Base-by-base conservation (phyloP, 2,888 invertebrate genomes). In the Eupsilia transversa region DNA sequence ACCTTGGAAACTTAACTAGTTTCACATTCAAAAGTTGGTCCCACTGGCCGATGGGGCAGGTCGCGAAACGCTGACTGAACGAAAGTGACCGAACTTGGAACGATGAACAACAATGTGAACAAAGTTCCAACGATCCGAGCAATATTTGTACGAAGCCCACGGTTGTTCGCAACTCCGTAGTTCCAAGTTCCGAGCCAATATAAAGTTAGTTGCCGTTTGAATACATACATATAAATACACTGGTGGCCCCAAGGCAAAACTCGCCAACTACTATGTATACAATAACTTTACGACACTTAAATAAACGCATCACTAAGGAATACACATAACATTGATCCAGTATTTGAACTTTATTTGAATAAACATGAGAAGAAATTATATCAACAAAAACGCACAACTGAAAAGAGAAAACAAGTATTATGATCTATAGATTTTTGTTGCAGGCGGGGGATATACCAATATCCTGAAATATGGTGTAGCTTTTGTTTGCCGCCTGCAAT, bases 1-100 rank as follows among this genome's bases (percentile, higher is more conserved):
- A 93, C 94, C 94, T 94, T 94, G 93, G 92, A 86, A 93, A 92
- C 91, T 92, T 87, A 88, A 88, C 88, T 92, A 92, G 93, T 93
- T 94, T 89, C 88, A 86, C 87, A 91, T 93, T 93, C 90, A 91
- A 91, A 94, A 94, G 92, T 94, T 92, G 86, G 83, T 87, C 89
- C 86, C 86, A 79, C 80, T 84, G 80, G 76, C 61, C 83, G 78
- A 80, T 76, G 79, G 74, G 86, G 86, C 86, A 89, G 88, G 87
- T 92, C 89, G 91, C 84, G 88, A 88, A 88, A 89, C 88, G 87
- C 89, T 89, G 90, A 91, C 89, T 89, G 90, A 91, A 92, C 88
- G 90, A 91, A 92, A 93, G 93, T 94, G 92, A 92, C 92, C 92
- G 76, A 94, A 94, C 91, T 94, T 93, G 82, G 85, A 87, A 84